phyloP scores from a whole-genome alignment of 2,888 invertebrate species.

The Atrina japonica region DNA sequence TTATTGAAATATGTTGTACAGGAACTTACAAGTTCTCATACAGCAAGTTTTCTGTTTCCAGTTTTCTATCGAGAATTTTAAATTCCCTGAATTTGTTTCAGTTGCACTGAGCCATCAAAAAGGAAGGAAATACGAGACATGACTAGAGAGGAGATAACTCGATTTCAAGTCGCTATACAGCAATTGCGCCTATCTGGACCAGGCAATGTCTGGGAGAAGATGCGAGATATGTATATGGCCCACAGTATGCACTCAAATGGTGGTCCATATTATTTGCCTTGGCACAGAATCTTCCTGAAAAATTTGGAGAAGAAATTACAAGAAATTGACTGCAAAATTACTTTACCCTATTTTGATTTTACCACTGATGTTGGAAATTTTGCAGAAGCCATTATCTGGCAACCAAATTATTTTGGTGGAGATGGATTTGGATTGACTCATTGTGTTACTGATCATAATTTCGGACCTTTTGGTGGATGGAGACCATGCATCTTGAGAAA shows the following conservation, averaged over 20 bases:
- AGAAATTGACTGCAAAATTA: conserved; percentile 74
- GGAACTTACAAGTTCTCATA: no score
- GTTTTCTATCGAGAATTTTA: no score
- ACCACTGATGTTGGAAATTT: conserved; percentile 76
- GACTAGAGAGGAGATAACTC: conserved; percentile 68
- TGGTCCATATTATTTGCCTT: conserved; percentile 74
- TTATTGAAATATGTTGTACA: no score
- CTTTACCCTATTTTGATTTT: conserved; percentile 79
- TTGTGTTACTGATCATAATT: conserved; percentile 77
- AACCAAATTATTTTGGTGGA: conserved; percentile 77
- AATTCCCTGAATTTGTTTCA: no score
- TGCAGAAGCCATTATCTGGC: conserved; percentile 75
- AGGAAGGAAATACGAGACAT: conserved; percentile 77
- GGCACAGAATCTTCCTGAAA: conserved; percentile 76
- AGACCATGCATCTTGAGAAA: conserved; percentile 72
- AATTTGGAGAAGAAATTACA: conserved; percentile 74
- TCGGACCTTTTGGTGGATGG: conserved; percentile 74
- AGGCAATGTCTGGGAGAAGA: conserved; percentile 72
- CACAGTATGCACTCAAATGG: conserved; percentile 75
- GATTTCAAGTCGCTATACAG: conserved; percentile 75
- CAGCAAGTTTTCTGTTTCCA: no score
- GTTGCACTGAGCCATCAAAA: conserved; percentile 65
- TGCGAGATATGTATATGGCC: conserved; percentile 73
- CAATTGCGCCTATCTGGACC: conserved; percentile 63
- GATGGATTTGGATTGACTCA: conserved; percentile 61